These are phyloP conservation scores for Ceramica pisi DNA, from an alignment of 2,888 invertebrate genomes.

Conservation along the genomic window DNA sequence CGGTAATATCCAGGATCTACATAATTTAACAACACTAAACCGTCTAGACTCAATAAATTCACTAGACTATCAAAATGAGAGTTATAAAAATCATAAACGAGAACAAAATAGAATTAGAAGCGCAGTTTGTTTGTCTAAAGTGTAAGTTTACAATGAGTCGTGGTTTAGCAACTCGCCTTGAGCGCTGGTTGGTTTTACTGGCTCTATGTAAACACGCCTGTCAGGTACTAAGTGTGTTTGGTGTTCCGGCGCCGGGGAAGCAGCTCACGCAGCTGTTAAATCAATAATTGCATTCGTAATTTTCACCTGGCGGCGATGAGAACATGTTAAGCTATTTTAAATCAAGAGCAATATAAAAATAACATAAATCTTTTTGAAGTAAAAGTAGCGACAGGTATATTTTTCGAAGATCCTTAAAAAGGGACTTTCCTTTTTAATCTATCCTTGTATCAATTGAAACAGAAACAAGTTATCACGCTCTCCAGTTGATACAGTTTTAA, in stretches of 20 bases:
- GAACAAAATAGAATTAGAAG: not conserved
- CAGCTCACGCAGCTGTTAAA: conserved; percentile 63
- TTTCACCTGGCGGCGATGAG: conserved; percentile 49
- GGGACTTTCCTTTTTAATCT: not conserved
- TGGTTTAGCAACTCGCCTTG: conserved; percentile 45
- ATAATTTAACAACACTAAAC: conserved; percentile 23
- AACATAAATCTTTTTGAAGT: not conserved
- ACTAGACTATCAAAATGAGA: not conserved
- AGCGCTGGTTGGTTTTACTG: conserved; percentile 41
- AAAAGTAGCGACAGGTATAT: too few species aligned
- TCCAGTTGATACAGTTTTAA: conserved; percentile 17
- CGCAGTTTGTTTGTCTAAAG: conserved; percentile 21
- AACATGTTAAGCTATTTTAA: conserved; percentile 42
- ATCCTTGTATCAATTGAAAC: not conserved
- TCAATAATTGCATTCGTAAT: conserved; percentile 69
- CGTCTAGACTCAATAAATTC: conserved; percentile 55
- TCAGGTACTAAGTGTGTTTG: conserved; percentile 61
- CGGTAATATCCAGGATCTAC: conserved; percentile 4
- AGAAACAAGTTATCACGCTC: not conserved
- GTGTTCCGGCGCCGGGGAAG: conserved; percentile 62
- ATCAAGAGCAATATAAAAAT: conserved; percentile 28
- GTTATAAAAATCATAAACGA: conserved; percentile 7
- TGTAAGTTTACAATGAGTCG: conserved; percentile 29
- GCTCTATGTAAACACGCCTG: conserved; percentile 58
- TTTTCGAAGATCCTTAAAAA: too few species aligned